These are phyloP conservation scores for Brachyrhaphis roseni DNA, from an alignment of 2,797 vertebrate genomes.

Conservation along the genomic window DNA sequence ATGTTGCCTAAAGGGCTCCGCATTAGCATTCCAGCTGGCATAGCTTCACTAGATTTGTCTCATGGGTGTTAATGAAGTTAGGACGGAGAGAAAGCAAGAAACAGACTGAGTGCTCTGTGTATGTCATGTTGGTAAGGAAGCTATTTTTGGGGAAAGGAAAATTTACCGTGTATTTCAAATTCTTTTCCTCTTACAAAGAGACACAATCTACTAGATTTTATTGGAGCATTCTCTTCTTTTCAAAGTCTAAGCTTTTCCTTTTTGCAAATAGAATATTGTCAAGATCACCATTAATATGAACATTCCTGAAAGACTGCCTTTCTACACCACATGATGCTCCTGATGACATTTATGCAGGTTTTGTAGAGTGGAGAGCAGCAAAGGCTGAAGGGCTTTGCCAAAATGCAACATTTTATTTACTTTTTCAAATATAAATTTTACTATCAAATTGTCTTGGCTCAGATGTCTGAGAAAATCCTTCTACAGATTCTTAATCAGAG, in stretches of 20 bases:
- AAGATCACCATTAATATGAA: not conserved
- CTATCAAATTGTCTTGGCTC: not conserved
- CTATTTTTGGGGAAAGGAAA: not conserved
- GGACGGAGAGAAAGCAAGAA: conserved; percentile 1
- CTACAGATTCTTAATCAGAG: not conserved
- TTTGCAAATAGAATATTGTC: not conserved
- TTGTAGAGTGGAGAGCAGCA: not conserved
- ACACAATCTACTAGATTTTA: not conserved
- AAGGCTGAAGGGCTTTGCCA: not conserved
- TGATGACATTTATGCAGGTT: not conserved
- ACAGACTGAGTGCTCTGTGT: not conserved
- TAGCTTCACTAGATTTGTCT: conserved; percentile 8
- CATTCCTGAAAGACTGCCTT: not conserved
- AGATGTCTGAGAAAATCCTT: not conserved
- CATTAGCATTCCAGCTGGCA: not conserved
- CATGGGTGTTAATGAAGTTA: conserved; percentile 18
- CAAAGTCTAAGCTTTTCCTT: not conserved
- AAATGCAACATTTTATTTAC: not conserved
- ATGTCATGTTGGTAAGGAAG: not conserved
- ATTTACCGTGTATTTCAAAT: not conserved
- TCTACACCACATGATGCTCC: not conserved
- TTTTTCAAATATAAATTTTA: not conserved
- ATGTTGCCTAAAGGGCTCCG: not conserved
- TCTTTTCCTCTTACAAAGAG: no score
- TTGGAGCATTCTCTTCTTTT: not conserved